Percentiles rank a stretch among this genome's conserved stretches.
phyloP scores from a whole-genome alignment of 2,797 vertebrate species.

The Myripristis jacobus region DNA sequence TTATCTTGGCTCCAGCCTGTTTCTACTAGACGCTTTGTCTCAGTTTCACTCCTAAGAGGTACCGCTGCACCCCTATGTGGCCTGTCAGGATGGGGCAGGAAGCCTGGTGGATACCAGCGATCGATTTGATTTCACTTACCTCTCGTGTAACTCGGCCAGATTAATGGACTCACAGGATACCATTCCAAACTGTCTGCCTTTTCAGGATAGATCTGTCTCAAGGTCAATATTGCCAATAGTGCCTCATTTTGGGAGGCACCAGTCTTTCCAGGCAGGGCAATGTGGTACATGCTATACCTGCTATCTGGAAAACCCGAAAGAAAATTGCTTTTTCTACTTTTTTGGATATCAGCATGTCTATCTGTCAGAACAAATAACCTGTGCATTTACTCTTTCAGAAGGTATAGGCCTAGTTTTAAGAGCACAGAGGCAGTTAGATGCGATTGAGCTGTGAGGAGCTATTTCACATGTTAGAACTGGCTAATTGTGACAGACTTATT shows the following conservation, averaged over 20 bases:
- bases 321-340: background rate
- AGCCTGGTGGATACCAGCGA: slow-evolving; percentile 44
- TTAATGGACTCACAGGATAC: slow-evolving; percentile 64
- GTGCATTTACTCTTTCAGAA: too few species aligned
- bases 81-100: slow-evolving; percentile 55
- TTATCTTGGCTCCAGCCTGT: slow-evolving; percentile 64
- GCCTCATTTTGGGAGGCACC: slow-evolving; percentile 30
- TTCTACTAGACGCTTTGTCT: slow-evolving; percentile 63
- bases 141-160: slow-evolving; percentile 38
- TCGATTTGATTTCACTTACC: slow-evolving; percentile 74
- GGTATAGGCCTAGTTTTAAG: too few species aligned
- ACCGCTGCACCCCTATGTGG: slow-evolving; percentile 42
- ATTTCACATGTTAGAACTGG: background rate
- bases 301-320: background rate
- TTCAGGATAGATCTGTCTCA: slow-evolving; percentile 26
- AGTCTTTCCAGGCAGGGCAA: slow-evolving; percentile 24
- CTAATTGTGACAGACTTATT: slow-evolving; percentile 22
- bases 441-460: too few species aligned
- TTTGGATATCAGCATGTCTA: too few species aligned
- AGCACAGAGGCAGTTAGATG: slow-evolving; percentile 4
- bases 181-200: slow-evolving; percentile 44
- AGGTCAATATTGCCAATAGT: slow-evolving; percentile 37
- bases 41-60: slow-evolving; percentile 46
- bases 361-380: too few species aligned
- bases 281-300: slow-evolving; percentile 1